Evolutionary conservation across 2,797 vertebrate genomes (phyloP).

Genomic region (Gastrophryne carolinensis): DNA sequence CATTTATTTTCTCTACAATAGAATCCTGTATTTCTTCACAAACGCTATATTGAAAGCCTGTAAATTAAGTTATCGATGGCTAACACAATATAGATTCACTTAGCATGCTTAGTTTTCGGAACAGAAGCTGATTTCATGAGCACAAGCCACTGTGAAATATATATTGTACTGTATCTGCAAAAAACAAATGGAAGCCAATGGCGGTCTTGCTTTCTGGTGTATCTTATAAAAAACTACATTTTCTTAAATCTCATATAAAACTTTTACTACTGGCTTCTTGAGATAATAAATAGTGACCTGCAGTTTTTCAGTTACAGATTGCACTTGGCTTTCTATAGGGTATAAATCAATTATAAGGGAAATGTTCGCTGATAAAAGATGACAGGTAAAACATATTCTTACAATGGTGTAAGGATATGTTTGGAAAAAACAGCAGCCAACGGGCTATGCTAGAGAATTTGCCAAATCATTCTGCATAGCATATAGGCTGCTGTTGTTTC

Average conservation of each 20-base stretch:
- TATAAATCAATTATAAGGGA: no score
- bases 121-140: not conserved
- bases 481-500: no score
- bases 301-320: not conserved
- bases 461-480: no score
- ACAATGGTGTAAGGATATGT: no score
- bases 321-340: no score
- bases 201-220: not conserved
- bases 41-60: conserved; percentile 1
- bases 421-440: no score
- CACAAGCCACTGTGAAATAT: not conserved
- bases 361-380: no score
- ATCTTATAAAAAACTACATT: not conserved
- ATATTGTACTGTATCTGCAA: not conserved
- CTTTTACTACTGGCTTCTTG: not conserved
- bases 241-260: not conserved
- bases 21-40: conserved; percentile 10
- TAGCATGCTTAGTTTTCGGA: not conserved
- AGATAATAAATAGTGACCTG: not conserved
- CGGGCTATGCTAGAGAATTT: no score
- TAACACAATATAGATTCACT: conserved; percentile 7
- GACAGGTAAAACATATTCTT: no score
- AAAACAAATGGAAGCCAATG: no score
- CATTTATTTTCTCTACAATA: conserved; percentile 19
- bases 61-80: conserved; percentile 14